phyloP scores from a whole-genome alignment of 2,113 vertebrate species.

The Sapajus apella region DNA sequence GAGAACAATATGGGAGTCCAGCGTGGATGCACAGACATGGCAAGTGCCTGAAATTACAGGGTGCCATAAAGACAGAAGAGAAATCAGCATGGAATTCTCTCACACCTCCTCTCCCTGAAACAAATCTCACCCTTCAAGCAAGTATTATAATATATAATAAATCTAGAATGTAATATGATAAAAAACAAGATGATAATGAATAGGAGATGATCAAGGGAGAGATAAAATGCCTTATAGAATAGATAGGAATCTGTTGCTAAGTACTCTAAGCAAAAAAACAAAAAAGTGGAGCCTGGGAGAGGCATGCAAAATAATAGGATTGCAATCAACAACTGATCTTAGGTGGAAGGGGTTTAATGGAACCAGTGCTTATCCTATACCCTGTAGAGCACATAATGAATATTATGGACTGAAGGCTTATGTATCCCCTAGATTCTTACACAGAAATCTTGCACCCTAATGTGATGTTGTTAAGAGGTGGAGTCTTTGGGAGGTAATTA shows the following conservation, averaged over 20 bases:
- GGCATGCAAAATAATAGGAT: neutral
- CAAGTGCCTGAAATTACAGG: neutral
- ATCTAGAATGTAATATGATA: neutral
- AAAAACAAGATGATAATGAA: neutral
- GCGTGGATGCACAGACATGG: neutral
- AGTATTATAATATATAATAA: neutral
- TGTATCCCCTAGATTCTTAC: neutral
- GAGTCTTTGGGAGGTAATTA: neutral
- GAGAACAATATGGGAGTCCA: neutral
- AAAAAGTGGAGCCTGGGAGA: neutral
- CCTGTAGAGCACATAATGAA: neutral
- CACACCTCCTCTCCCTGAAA: neutral
- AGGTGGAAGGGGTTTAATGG: neutral
- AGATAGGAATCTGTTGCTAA: neutral
- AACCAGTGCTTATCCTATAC: neutral
- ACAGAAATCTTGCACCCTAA: neutral
- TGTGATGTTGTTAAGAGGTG: too few relatives aligned
- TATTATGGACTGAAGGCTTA: neutral
- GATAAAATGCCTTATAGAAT: neutral
- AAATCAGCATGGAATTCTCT: neutral
- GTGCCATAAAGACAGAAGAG: neutral
- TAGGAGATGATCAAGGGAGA: neutral
- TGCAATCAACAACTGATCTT: neutral
- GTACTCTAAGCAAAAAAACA: neutral
- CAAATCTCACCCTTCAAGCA: neutral